Percentiles rank a stretch among this genome's conserved stretches.
Conservation (phyloP, 2,113 vertebrate genomes). For the Acrocephalus arundinaceus region DNA sequence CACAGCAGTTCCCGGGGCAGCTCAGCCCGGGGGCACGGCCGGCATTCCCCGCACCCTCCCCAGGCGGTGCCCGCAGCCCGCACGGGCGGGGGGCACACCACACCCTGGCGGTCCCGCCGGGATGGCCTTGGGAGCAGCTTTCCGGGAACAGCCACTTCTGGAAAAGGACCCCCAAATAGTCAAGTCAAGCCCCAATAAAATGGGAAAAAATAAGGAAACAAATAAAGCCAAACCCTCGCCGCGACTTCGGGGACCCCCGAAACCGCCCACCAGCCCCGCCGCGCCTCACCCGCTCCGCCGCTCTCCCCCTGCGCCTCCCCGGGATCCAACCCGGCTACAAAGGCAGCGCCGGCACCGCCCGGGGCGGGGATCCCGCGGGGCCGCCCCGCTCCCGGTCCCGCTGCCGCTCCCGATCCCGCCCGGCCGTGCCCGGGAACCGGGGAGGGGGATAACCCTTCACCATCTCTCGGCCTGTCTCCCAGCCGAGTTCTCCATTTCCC, state of each 20-base stretch:
- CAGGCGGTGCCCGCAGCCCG: neutral
- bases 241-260: no score
- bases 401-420: neutral
- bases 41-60: neutral
- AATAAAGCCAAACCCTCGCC: neutral
- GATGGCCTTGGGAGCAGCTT: neutral
- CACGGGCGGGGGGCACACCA: neutral
- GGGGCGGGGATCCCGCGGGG: slow-evolving; percentile 13
- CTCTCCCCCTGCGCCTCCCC: neutral
- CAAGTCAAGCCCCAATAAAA: neutral
- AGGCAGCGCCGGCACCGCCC: neutral
- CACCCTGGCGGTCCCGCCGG: neutral
- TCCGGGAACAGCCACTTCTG: rapidly evolving
- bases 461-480: rapidly evolving
- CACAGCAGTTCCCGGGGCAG: rapidly evolving
- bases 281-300: neutral
- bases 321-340: rapidly evolving
- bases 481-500: rapidly evolving
- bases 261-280: rapidly evolving
- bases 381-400: neutral
- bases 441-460: rapidly evolving
- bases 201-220: rapidly evolving
- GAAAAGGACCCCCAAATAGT: neutral
- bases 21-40: neutral
- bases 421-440: neutral